Evolutionary conservation across 2,797 vertebrate genomes (phyloP), one percentile per base, ranked within the genome.

Genomic region (Microhierax caerulescens): DNA sequence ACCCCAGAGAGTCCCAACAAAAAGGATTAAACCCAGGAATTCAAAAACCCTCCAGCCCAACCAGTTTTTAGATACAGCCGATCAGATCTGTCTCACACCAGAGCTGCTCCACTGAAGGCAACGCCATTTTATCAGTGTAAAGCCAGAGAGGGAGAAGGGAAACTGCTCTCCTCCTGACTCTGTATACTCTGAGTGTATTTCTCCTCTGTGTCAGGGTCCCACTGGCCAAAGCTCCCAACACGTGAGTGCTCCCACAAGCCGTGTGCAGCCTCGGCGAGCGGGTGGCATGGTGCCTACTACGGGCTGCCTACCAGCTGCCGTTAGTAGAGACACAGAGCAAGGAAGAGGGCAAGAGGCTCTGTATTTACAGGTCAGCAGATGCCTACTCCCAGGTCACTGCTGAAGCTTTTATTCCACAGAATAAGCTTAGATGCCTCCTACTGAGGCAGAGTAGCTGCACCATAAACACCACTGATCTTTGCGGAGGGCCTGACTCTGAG

Each of bases 101-200:
- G 73, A 81, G 64, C 65, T 28, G 53, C 48, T 76, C 54, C 10
- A 4, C 0, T 20, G 34, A 56, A 41, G 43, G 28, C 51, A 56
- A 28, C 0, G 0, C 47, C 3, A 3, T n/a, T 72, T 19, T 27
- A 28, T 10, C 53, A 13, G 25, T 3, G 23, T 17, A 47, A 84
- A 80, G 56, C 11, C 65, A 63, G 47, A n/a, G 19, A 30, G 19
- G 13, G 21, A 65, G 67, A 68, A 50, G n/a, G 25, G 24, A 63
- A 69, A 51, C n/a, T 2, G 3, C 54, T 7, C 47, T 80, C 13
- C 25, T 43, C 50, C 65, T 39, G 32, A 7, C 56, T 34, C 79
- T n/a, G n/a, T n/a, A n/a, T n/a, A n/a, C n/a, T n/a, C n/a, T n/a
- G n/a, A 27, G 28, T 60, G 41, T 9, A 14, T 13, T 22, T 39